Evolutionary conservation across 2,888 invertebrate genomes (phyloP).

Genomic region (Agrotis puta): DNA sequence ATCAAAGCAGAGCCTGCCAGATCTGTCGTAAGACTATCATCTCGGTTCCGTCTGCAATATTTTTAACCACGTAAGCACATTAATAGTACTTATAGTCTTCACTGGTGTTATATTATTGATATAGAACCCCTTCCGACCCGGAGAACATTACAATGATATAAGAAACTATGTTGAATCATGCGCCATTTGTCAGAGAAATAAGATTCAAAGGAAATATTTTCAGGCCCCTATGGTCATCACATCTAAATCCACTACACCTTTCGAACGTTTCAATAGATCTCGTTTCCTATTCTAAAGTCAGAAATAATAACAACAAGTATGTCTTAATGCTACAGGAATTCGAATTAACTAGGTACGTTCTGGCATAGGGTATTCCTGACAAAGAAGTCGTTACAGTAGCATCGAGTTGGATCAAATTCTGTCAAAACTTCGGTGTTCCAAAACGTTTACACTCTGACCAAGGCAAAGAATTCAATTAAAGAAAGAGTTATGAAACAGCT

Average conservation of each 20-base stretch:
- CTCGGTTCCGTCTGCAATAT: too few relatives aligned
- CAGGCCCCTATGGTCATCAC: slow-evolving; percentile 73
- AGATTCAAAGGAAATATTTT: slow-evolving; percentile 67
- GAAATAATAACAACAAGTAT: too few relatives aligned
- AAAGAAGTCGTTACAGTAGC: slow-evolving; percentile 70
- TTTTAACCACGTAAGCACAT: too few relatives aligned
- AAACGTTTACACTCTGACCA: too few relatives aligned
- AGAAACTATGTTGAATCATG: slow-evolving; percentile 67
- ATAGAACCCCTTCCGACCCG: too few relatives aligned
- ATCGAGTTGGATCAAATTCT: slow-evolving; percentile 65
- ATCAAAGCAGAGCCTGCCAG: too few relatives aligned
- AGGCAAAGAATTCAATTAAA: too few relatives aligned
- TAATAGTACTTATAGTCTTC: too few relatives aligned
- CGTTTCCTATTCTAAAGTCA: slow-evolving; percentile 71
- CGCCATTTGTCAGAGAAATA: slow-evolving; percentile 65
- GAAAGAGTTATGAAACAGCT: too few relatives aligned
- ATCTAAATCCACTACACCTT: slow-evolving; percentile 68
- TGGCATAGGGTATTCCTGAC: slow-evolving; percentile 71
- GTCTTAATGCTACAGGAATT: slow-evolving; percentile 65
- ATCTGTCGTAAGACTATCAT: too few relatives aligned
- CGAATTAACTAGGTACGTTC: slow-evolving; percentile 68
- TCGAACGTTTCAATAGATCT: slow-evolving; percentile 71
- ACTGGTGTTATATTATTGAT: too few relatives aligned
- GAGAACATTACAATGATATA: slow-evolving; percentile 48
- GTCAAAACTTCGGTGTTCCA: too few relatives aligned